Percentiles rank a stretch among this genome's conserved stretches.
Conservation (phyloP, 2,113 vertebrate genomes). For the Leptocoma aspasia region DNA sequence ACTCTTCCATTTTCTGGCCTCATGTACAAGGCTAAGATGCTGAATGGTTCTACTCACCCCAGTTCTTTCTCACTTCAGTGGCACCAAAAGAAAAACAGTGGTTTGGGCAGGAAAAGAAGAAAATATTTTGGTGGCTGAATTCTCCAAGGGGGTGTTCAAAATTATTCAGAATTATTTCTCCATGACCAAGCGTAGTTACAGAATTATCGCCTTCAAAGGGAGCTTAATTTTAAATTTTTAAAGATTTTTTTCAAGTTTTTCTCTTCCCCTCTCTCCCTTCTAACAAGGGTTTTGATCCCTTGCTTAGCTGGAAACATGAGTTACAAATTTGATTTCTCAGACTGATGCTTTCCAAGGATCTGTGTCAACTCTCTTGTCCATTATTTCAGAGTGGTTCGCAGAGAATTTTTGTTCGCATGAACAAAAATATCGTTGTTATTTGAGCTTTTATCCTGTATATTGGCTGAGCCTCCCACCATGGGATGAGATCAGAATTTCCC, state of each 20-base stretch:
- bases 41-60: neutral
- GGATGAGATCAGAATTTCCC: neutral
- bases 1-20: neutral
- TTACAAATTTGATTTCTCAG: neutral
- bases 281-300: neutral
- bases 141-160: neutral
- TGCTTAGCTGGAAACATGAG: neutral
- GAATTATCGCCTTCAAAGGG: neutral
- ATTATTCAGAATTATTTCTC: neutral
- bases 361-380: neutral
- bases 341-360: neutral
- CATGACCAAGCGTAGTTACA: neutral
- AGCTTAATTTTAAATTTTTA: neutral
- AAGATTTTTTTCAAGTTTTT: neutral
- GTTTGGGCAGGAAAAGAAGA: neutral
- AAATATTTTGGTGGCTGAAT: neutral
- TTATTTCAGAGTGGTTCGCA: neutral
- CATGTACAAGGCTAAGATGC: neutral
- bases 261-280: accelerated
- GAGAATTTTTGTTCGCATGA: neutral
- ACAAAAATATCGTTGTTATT: neutral
- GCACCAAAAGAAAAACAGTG: neutral
- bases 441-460: neutral
- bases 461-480: neutral
- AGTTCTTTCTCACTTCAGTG: neutral